Percentiles rank a stretch among this genome's conserved stretches.
Evolutionary conservation across 1,140 invertebrate genomes (phyloP).

Genomic region (Tetragonula clypearis): DNA sequence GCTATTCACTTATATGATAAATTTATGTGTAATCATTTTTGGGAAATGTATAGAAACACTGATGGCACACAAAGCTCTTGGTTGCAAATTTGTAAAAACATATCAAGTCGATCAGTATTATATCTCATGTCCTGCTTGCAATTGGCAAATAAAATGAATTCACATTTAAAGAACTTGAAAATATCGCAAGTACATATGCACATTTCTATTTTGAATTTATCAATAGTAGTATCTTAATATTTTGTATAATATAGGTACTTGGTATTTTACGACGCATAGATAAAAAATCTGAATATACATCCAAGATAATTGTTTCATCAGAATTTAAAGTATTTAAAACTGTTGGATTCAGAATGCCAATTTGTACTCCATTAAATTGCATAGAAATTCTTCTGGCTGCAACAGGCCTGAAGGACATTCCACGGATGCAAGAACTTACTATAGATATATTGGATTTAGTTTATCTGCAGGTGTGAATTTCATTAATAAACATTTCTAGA

Average conservation of each 20-base stretch:
- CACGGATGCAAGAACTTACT: slow-evolving; percentile 52
- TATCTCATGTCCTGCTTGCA: slow-evolving; percentile 74
- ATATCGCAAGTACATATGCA: slow-evolving; percentile 65
- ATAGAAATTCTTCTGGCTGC: slow-evolving; percentile 70
- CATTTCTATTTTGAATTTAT: not conserved
- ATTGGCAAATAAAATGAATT: slow-evolving; percentile 75
- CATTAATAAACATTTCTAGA: not conserved
- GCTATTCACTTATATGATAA: slow-evolving; percentile 75
- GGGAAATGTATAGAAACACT: slow-evolving; percentile 60
- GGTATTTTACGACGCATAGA: slow-evolving; percentile 60
- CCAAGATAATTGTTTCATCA: slow-evolving; percentile 56
- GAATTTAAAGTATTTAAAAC: slow-evolving; percentile 71
- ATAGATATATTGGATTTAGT: slow-evolving; percentile 67
- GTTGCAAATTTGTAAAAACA: slow-evolving; percentile 48
- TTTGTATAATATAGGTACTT: slow-evolving; percentile 59
- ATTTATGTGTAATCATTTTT: slow-evolving; percentile 71
- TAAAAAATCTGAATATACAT: slow-evolving; percentile 58
- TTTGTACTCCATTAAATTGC: slow-evolving; percentile 68
- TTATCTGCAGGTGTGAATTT: slow-evolving; percentile 69
- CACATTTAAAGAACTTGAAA: slow-evolving; percentile 54
- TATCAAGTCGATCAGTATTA: slow-evolving; percentile 59
- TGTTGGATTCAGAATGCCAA: slow-evolving; percentile 68
- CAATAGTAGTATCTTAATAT: not conserved
- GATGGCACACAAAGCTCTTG: slow-evolving; percentile 28
- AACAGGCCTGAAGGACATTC: slow-evolving; percentile 58